Evolutionary conservation across 2,113 vertebrate species (phyloP).

Genomic region (Pan paniscus): DNA sequence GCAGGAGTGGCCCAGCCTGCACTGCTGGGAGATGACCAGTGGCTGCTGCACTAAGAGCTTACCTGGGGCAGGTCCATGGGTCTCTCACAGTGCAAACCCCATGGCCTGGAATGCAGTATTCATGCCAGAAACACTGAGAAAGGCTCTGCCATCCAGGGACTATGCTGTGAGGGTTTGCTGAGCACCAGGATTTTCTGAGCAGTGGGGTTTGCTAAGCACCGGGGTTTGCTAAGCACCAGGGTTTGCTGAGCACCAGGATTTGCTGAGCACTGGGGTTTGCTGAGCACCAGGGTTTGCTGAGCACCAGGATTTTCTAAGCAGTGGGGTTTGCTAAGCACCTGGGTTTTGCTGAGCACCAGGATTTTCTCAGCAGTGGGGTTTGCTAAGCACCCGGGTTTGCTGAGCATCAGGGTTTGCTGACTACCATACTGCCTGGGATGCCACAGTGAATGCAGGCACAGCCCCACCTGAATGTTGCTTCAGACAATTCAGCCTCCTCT

Average conservation of each 20-base stretch:
- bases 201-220: not conserved
- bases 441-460: rapidly evolving
- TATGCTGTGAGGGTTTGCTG: not conserved
- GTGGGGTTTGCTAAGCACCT: not conserved
- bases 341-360: not conserved
- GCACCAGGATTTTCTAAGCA: not conserved
- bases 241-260: rapidly evolving
- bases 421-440: rapidly evolving
- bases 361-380: not conserved
- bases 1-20: not conserved
- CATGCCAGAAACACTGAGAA: not conserved
- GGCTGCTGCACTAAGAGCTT: rapidly evolving
- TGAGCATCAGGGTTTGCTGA: not conserved
- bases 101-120: not conserved
- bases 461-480: not conserved
- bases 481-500: not conserved
- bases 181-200: not conserved
- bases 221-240: not conserved
- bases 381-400: not conserved
- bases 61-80: rapidly evolving
- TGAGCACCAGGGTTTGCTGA: not conserved
- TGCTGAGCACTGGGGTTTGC: not conserved
- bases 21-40: rapidly evolving
- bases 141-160: not conserved
- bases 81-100: rapidly evolving